Evolutionary conservation across 2,113 vertebrate genomes (phyloP).

Genomic region (Sorex fumeus): DNA sequence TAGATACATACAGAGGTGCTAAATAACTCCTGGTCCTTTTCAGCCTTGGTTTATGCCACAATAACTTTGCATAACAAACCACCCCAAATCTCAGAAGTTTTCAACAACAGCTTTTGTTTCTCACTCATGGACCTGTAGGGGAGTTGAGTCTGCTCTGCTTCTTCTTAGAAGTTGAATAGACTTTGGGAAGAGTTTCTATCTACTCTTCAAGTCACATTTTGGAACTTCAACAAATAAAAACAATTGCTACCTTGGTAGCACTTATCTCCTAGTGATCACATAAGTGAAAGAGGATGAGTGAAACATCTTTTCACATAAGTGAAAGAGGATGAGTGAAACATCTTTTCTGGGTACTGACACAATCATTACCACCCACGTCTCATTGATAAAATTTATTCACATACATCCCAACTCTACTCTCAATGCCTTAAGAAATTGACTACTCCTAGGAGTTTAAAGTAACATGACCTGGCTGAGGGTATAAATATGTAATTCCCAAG

Average conservation of each 20-base stretch:
- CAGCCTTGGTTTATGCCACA: not conserved
- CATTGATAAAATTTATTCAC: not conserved
- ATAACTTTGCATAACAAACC: slow-evolving; percentile 35
- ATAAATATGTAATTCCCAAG: slow-evolving; percentile 18
- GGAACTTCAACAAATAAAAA: not conserved
- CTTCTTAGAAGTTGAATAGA: not conserved
- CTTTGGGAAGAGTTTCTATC: not conserved
- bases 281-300: not conserved
- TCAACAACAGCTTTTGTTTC: not conserved
- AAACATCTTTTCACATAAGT: not conserved
- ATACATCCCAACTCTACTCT: not conserved
- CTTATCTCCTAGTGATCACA: slow-evolving; percentile 15
- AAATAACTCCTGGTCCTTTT: slow-evolving; percentile 12
- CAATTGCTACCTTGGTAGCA: not conserved
- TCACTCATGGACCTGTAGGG: not conserved
- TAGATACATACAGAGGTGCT: not conserved
- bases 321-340: not conserved
- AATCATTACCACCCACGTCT: slow-evolving; percentile 13
- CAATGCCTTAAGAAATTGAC: not conserved
- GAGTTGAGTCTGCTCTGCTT: not conserved
- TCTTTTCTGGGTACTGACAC: not conserved
- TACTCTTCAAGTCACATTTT: not conserved
- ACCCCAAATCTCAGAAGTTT: not conserved
- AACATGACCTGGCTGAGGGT: not conserved
- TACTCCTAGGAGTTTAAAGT: not conserved